Evolutionary conservation across 2,797 vertebrate species (phyloP).

Genomic region (Chrysocyon brachyurus): DNA sequence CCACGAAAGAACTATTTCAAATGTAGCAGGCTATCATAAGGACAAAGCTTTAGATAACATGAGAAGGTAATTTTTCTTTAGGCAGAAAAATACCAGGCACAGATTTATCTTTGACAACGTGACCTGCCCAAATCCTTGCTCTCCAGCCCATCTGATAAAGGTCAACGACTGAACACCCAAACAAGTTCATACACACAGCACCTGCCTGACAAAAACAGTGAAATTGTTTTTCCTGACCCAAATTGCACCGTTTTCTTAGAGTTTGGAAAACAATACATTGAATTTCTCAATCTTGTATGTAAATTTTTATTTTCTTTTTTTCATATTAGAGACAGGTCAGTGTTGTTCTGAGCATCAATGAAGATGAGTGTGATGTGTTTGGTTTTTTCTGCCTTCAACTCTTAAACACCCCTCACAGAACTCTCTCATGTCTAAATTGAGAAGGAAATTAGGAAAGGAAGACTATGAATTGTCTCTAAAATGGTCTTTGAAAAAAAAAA

Average conservation of each 20-base stretch:
- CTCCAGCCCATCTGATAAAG: conserved; percentile 89
- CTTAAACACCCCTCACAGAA: background rate
- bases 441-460: background rate
- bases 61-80: conserved; percentile 71
- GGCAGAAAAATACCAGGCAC: conserved; percentile 65
- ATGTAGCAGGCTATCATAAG: conserved; percentile 52
- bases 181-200: conserved; percentile 69
- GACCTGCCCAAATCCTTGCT: conserved; percentile 79
- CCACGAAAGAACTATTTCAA: conserved; percentile 54
- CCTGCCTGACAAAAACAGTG: conserved; percentile 68
- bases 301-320: background rate
- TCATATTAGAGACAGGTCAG: background rate
- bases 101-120: conserved; percentile 84
- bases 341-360: background rate
- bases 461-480: conserved; percentile 11
- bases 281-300: background rate
- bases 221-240: background rate
- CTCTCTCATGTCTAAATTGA: background rate
- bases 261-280: conserved; percentile 20
- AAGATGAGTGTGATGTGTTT: background rate
- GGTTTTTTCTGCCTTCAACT: background rate
- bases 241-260: background rate
- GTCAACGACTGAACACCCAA: conserved; percentile 81
- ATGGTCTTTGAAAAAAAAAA: background rate
- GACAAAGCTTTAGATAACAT: conserved; percentile 36